These are phyloP conservation scores for Luperina nickerlii DNA, from an alignment of 2,888 invertebrate species.

Conservation along the genomic window DNA sequence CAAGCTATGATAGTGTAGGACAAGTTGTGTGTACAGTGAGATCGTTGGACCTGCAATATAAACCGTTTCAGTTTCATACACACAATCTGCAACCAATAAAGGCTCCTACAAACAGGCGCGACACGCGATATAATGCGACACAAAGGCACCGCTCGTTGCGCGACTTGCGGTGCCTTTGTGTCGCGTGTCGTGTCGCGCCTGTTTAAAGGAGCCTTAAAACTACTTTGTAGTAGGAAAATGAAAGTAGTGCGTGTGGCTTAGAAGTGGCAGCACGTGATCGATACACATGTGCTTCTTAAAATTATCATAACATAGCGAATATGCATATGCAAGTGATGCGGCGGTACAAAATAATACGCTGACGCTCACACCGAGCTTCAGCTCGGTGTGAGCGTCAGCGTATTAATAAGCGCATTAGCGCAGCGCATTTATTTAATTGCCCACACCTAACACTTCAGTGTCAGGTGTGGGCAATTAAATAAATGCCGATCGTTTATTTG, in stretches of 20 bases:
- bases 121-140: no score
- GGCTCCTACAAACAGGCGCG: no score
- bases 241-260: conserved; percentile 2
- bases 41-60: not conserved
- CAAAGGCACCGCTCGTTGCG: no score
- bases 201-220: no score
- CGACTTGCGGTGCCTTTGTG: no score
- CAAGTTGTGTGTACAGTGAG: not conserved
- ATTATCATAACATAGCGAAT: conserved; percentile 51
- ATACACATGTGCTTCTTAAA: conserved; percentile 45
- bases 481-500: conserved; percentile 11
- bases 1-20: no score
- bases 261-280: conserved; percentile 50
- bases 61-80: not conserved
- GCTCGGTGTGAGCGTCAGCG: no score
- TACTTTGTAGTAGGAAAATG: conserved; percentile 7
- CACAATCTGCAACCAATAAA: not conserved
- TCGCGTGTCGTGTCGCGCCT: no score
- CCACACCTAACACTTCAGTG: no score
- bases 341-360: conserved; percentile 33
- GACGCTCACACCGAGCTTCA: conserved; percentile 45
- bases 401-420: no score
- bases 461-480: not conserved
- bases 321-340: conserved; percentile 48
- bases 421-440: no score